Evolutionary conservation across 2,113 vertebrate genomes (phyloP), one percentile per base, ranked within the genome.

Genomic region (Aphyosemion australe): DNA sequence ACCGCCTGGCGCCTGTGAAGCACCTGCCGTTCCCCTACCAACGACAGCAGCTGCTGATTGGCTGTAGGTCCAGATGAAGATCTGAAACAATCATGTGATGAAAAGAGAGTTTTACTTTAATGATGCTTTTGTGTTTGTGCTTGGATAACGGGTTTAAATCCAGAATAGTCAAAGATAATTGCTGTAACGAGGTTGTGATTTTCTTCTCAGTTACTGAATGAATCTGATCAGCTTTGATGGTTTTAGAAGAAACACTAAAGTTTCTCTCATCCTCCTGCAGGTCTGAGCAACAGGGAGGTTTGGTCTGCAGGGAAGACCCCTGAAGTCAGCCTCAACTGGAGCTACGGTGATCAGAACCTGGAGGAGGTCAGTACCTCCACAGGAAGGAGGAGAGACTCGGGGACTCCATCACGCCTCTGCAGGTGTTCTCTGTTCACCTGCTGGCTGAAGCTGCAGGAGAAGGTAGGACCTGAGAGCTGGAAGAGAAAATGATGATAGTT

Each of bases 11-110:
- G 5, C 89, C 91, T 18, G 19, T 96, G 31, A 92, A 91, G 39
- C 91, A 91, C 73, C 93, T 97, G 80, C 94, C 94, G 13, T 59
- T 89, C 45, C 92, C 95, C 0, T 99, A 94, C 87, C 84, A 89
- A 58, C 93, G 91, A 37, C 95, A 94, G 87, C 93, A 86, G 91
- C 95, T 94, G 43, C 94, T 98, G 21, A 95, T 99, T 77, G 94
- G 95, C 43, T 96, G 97, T 99, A 93, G 80, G 95, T 82, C 37
- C n/a, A 65, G 8, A 55, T 8, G 1, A 2, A 53, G 3, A 10
- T 20, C 14, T 21, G 10, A 43, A 43, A 14, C 18, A 0, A 67
- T 13, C 0, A 7, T 26, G 18, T 39, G 37, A 5, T 39, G 11
- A 39, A 39, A 12, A 39, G 11, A 39, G 11, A 26, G 26, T 26